These are phyloP conservation scores for Coronaproctus castanopsis DNA, from an alignment of 2,888 invertebrate species.

Conservation along the genomic window DNA sequence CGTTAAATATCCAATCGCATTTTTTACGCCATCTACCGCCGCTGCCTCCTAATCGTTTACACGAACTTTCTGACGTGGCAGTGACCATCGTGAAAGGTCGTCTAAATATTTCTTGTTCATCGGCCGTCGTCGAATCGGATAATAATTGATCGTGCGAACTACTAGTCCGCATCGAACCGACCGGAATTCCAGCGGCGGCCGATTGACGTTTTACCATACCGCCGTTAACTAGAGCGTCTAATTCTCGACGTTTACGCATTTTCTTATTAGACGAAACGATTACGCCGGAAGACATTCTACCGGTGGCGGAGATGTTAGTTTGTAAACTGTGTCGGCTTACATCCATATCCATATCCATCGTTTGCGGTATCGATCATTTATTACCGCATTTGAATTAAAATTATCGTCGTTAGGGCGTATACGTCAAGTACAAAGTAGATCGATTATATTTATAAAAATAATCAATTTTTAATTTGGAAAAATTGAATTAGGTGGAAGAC, in stretches of 20 bases:
- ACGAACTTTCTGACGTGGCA: constrained; percentile 2
- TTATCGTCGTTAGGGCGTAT: no score
- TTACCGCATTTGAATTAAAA: no score
- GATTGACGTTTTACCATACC: constrained; percentile 7
- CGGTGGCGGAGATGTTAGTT: background rate
- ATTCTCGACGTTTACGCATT: constrained; percentile 53
- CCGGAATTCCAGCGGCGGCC: constrained; percentile 20
- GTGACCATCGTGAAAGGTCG: constrained; percentile 13
- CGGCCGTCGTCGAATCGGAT: constrained; percentile 39
- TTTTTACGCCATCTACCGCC: constrained; percentile 22
- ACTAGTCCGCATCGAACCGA: constrained; percentile 18
- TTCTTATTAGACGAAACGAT: constrained; percentile 34
- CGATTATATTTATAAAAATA: no score
- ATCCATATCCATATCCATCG: background rate
- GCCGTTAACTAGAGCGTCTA: constrained; percentile 43
- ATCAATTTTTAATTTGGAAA: no score
- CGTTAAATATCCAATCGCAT: constrained; percentile 29
- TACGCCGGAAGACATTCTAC: constrained; percentile 1
- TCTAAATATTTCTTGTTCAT: constrained; percentile 32
- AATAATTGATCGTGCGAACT: constrained; percentile 36
- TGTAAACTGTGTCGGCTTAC: background rate
- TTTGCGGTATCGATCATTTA: no score
- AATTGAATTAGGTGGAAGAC: no score
- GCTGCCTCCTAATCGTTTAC: constrained; percentile 26
- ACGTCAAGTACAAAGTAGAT: no score